phyloP scores from a whole-genome alignment of 2,113 vertebrate genomes.

The Aegotheles bennettii region DNA sequence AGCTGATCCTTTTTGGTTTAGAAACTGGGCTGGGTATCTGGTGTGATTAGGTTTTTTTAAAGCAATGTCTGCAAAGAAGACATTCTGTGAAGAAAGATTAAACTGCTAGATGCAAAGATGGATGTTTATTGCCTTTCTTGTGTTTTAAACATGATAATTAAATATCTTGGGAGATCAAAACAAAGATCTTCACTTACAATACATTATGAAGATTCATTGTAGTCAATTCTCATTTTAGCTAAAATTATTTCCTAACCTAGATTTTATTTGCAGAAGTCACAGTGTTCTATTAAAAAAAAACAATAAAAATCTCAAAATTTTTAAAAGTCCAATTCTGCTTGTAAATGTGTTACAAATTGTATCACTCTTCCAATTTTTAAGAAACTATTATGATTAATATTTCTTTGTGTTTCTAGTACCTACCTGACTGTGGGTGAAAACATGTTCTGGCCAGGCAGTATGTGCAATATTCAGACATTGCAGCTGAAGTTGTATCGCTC shows the following conservation, averaged over 20 bases:
- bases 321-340: background rate
- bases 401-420: background rate
- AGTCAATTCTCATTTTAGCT: background rate
- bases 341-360: background rate
- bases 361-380: background rate
- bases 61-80: background rate
- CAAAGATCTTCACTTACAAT: background rate
- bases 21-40: background rate
- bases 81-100: background rate
- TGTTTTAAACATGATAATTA: background rate
- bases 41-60: background rate
- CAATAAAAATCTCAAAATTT: background rate
- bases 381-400: background rate
- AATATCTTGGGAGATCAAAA: background rate
- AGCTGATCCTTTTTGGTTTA: background rate
- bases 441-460: background rate
- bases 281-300: background rate
- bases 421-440: background rate
- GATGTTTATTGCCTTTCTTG: background rate
- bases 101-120: background rate
- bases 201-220: background rate
- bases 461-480: background rate
- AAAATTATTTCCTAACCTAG: background rate
- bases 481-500: background rate
- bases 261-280: background rate